Evolutionary conservation across 2,113 vertebrate genomes (phyloP).

Genomic region (Clarias gariepinus): DNA sequence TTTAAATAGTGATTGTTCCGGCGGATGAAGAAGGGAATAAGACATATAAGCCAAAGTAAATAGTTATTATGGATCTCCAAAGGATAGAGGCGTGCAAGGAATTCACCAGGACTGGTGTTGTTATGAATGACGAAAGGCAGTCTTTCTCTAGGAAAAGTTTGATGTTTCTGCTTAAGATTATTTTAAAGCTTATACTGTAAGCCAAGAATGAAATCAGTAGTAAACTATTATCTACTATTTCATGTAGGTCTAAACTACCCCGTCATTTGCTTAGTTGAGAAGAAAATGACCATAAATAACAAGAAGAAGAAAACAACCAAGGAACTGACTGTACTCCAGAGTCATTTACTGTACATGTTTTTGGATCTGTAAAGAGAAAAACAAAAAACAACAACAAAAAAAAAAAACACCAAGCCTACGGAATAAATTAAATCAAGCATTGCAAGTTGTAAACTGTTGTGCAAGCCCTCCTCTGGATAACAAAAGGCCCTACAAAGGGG

Average conservation of each 20-base stretch:
- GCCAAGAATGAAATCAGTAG: neutral
- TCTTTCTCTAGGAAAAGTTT: constrained; percentile 5
- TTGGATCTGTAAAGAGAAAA: neutral
- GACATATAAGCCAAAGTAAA: constrained; percentile 72
- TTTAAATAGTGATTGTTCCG: constrained; percentile 66
- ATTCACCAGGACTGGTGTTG: constrained; percentile 63
- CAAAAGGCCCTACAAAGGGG: neutral
- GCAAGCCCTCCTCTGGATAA: neutral
- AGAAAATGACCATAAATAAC: neutral
- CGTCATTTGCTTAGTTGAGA: neutral
- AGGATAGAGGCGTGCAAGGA: constrained; percentile 66
- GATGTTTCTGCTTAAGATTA: neutral
- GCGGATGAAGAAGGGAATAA: constrained; percentile 53
- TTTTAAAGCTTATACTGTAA: constrained; percentile 7
- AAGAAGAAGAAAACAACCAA: neutral
- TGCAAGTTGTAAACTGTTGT: neutral
- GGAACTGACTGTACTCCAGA: neutral
- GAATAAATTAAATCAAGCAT: neutral
- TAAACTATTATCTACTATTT: neutral
- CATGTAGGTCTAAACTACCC: neutral
- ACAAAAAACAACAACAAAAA: neutral
- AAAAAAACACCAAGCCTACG: neutral
- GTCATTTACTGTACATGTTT: neutral
- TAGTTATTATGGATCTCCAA: constrained; percentile 72
- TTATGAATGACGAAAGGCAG: constrained; percentile 3